A percentile compares a stretch with the other conserved stretches of the same genome.
Conservation (phyloP, 2,113 vertebrate species). For the Tetrax tetrax region DNA sequence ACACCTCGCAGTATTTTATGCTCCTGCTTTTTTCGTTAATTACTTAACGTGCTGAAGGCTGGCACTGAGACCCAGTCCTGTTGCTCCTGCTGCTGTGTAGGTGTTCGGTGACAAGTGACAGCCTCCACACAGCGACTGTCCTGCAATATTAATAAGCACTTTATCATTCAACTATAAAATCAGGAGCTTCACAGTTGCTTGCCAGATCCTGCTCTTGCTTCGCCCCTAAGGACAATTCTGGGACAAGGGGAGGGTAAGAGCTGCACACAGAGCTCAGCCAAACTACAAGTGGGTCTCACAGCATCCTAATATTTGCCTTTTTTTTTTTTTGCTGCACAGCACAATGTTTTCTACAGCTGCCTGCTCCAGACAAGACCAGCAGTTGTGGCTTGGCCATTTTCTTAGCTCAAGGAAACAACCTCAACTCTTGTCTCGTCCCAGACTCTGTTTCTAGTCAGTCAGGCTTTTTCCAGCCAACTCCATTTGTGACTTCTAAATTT, state of each 20-base stretch:
- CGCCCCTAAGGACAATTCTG: background rate
- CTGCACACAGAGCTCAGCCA: background rate
- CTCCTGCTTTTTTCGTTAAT: background rate
- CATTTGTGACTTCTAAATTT: background rate
- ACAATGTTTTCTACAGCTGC: conserved; percentile 53
- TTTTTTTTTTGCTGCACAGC: conserved; percentile 20
- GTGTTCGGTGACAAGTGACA: background rate
- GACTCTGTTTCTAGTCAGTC: background rate
- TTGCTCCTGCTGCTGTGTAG: background rate
- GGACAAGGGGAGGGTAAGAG: background rate
- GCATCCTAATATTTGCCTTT: conserved; percentile 8
- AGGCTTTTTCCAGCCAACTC: background rate
- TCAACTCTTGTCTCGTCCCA: background rate
- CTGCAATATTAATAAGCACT: background rate
- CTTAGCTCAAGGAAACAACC: conserved; percentile 18
- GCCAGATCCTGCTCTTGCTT: background rate
- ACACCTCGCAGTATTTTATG: background rate
- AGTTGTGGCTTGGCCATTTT: conserved; percentile 47
- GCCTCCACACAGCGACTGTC: background rate
- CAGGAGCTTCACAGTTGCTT: background rate
- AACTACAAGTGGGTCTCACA: background rate
- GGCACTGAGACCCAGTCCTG: background rate
- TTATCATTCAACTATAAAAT: background rate
- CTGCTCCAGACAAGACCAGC: conserved; percentile 8
- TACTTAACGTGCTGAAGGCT: background rate